A percentile compares a stretch with the other conserved stretches of the same genome.
These are phyloP conservation scores for Cydia splendana DNA, from an alignment of 1,140 invertebrate species.

Conservation along the genomic window DNA sequence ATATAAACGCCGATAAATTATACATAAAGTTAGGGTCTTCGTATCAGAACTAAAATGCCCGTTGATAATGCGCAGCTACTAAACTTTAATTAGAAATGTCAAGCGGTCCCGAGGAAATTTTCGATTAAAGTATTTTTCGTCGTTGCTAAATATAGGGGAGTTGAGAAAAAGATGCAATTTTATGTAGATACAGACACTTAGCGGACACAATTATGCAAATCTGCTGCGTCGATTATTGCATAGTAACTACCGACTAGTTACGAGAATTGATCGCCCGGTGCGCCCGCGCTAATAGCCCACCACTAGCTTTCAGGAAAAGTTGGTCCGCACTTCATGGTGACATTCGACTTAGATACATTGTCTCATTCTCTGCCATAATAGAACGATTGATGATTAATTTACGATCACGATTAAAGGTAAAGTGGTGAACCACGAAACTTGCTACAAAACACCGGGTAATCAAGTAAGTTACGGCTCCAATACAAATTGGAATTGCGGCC, in stretches of 20 bases:
- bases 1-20: slow-evolving; percentile 1
- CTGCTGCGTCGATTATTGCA: slow-evolving; percentile 67
- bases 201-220: slow-evolving; percentile 76
- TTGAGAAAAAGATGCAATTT: slow-evolving; percentile 69
- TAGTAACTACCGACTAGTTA: slow-evolving; percentile 69
- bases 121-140: slow-evolving; percentile 50
- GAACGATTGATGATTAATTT: background rate
- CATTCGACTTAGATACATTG: background rate
- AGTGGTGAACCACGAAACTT: background rate
- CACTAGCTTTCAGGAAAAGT: slow-evolving; percentile 12
- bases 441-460: background rate
- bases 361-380: background rate
- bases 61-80: slow-evolving; percentile 9
- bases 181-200: slow-evolving; percentile 76
- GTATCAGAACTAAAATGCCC: background rate
- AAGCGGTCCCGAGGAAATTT: slow-evolving; percentile 38
- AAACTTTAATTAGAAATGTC: slow-evolving; percentile 32
- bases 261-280: slow-evolving; percentile 65
- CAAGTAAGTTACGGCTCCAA: slow-evolving; percentile 17
- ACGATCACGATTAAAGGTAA: background rate
- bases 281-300: slow-evolving; percentile 28
- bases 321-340: background rate
- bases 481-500: background rate
- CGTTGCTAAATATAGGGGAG: slow-evolving; percentile 49
- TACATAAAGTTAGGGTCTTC: background rate